These are phyloP conservation scores for Polyommatus icarus DNA, from an alignment of 2,888 invertebrate genomes.

Conservation along the genomic window DNA sequence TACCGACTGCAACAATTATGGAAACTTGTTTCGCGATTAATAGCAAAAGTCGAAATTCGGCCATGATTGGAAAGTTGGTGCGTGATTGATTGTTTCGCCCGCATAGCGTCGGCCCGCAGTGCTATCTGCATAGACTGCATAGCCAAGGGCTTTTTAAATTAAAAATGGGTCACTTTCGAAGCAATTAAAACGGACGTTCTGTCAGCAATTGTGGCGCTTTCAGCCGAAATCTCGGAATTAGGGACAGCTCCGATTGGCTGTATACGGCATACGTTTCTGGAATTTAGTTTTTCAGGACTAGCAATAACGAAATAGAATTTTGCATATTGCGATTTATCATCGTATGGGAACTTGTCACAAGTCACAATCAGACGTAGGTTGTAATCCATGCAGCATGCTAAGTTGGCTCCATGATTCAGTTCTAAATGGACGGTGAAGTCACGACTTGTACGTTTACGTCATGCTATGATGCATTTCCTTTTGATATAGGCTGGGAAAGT, in stretches of 20 bases:
- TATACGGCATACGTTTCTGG: not conserved
- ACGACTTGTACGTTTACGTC: constrained; percentile 28
- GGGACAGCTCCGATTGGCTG: not conserved
- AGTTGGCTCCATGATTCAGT: constrained; percentile 17
- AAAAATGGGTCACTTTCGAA: constrained; percentile 23
- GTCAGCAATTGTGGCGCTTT: not conserved
- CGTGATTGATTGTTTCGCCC: constrained; percentile 40
- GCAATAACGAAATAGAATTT: not conserved
- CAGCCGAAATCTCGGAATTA: not conserved
- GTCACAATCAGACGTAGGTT: not conserved
- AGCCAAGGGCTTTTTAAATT: constrained; percentile 18
- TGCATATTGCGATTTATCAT: not conserved
- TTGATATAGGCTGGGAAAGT: constrained; percentile 21
- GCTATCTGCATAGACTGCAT: constrained; percentile 36
- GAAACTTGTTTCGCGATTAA: constrained; percentile 20
- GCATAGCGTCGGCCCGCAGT: constrained; percentile 40
- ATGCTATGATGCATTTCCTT: constrained; percentile 13
- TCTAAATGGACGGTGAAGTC: constrained; percentile 21
- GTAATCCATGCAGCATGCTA: not conserved
- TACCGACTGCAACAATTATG: constrained; percentile 10
- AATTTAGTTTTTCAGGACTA: not conserved
- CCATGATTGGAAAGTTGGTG: constrained; percentile 40
- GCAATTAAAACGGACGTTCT: constrained; percentile 4
- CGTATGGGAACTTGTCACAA: not conserved
- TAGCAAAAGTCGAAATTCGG: constrained; percentile 24